A percentile compares a stretch with the other conserved stretches of the same genome.
Conservation (phyloP, 2,888 invertebrate species). For the Noctua janthe region DNA sequence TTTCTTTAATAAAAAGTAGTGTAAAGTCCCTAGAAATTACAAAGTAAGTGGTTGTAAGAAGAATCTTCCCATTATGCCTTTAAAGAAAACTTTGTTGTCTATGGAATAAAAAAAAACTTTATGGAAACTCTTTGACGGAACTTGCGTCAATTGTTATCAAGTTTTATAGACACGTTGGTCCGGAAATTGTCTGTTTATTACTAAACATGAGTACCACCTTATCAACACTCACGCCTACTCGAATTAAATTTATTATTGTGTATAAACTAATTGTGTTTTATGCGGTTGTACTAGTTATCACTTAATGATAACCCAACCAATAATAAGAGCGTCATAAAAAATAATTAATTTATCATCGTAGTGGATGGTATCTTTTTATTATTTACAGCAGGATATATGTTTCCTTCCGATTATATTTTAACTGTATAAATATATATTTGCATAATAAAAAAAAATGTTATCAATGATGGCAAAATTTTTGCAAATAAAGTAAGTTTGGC, state of each 20-base stretch:
- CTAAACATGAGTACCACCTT: slow-evolving; percentile 47
- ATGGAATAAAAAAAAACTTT: neutral
- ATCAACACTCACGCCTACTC: slow-evolving; percentile 50
- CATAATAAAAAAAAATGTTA: neutral
- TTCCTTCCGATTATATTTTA: slow-evolving; percentile 41
- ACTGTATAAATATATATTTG: neutral
- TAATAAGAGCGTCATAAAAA: slow-evolving; percentile 37
- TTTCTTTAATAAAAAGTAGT: neutral
- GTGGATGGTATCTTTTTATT: slow-evolving; percentile 12
- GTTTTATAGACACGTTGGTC: slow-evolving; percentile 46
- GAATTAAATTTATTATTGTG: slow-evolving; percentile 53
- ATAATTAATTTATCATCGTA: slow-evolving; percentile 31
- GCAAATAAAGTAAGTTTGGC: neutral
- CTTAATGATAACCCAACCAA: slow-evolving; percentile 46
- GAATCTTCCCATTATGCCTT: neutral
- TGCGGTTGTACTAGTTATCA: slow-evolving; percentile 48
- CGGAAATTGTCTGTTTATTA: slow-evolving; percentile 54
- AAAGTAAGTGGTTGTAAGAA: neutral
- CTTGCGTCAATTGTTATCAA: slow-evolving; percentile 58
- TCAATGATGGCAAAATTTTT: neutral
- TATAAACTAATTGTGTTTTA: slow-evolving; percentile 50
- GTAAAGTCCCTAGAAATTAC: neutral
- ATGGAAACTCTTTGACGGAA: slow-evolving; percentile 37
- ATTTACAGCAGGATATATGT: slow-evolving; percentile 25
- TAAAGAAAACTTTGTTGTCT: neutral